Percentiles rank a stretch among this genome's conserved stretches.
phyloP scores from a whole-genome alignment of 2,888 invertebrate genomes.

The Oscheius sp. region DNA sequence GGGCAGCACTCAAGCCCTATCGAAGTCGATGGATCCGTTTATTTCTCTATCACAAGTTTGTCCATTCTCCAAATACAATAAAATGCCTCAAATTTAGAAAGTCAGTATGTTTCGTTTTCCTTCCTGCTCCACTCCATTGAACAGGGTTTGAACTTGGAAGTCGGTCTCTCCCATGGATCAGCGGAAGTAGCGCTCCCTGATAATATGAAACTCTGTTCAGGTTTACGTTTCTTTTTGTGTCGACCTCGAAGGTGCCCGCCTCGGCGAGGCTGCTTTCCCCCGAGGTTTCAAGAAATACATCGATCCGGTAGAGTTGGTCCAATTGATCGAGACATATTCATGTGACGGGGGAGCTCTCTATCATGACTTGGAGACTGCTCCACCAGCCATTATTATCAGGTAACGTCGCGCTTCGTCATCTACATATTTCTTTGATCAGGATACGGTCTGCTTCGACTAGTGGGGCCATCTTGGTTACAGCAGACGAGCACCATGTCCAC shows the following conservation, averaged over 20 bases:
- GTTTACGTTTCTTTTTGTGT: conserved; percentile 23
- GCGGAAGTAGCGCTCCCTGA: neutral
- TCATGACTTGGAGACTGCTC: conserved; percentile 19
- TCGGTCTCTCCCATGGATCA: conserved; percentile 8
- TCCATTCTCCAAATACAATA: neutral
- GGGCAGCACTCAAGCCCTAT: neutral
- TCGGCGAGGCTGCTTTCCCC: neutral
- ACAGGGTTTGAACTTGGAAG: conserved; percentile 6
- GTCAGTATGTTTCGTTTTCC: neutral
- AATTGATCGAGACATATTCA: conserved; percentile 16
- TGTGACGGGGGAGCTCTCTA: conserved; percentile 17
- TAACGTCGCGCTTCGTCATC: neutral
- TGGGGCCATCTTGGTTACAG: neutral
- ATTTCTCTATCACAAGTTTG: neutral
- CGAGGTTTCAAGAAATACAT: conserved; percentile 1
- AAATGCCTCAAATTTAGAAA: neutral
- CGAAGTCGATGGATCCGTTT: conserved; percentile 19
- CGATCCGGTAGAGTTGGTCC: neutral
- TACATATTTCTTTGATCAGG: neutral
- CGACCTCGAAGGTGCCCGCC: conserved; percentile 6
- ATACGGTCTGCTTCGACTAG: neutral
- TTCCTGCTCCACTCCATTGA: conserved; percentile 30
- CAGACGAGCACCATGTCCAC: conserved; percentile 1
- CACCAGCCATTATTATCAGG: conserved; percentile 21
- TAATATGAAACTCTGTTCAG: neutral